Evolutionary conservation across 2,888 invertebrate species (phyloP).

Genomic region (Phytoseiulus persimilis): DNA sequence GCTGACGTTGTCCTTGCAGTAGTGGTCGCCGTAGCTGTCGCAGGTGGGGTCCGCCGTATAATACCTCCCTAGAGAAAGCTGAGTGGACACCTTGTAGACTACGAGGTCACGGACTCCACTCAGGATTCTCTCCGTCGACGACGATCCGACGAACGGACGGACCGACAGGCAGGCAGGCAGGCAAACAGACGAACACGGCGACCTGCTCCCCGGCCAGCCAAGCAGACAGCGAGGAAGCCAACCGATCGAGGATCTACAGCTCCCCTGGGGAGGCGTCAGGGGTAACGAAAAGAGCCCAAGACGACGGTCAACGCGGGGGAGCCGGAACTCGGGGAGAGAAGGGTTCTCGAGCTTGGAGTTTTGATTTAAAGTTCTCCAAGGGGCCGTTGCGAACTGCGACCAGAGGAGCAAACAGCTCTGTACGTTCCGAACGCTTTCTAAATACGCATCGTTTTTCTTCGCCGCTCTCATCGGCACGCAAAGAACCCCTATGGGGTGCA

Average conservation of each 20-base stretch:
- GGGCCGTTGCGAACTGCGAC: neutral
- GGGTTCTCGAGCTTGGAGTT: neutral
- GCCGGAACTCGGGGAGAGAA: neutral
- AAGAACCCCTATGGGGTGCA: too few species aligned
- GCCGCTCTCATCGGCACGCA: too few species aligned
- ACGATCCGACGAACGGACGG: neutral
- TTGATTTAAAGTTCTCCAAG: neutral
- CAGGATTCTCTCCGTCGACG: neutral
- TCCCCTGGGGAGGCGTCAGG: neutral
- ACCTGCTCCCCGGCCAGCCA: neutral
- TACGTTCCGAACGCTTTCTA: neutral
- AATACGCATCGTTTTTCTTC: neutral
- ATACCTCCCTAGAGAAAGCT: neutral
- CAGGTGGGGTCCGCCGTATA: neutral
- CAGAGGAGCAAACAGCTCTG: neutral
- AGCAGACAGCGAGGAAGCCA: neutral
- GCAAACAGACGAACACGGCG: too few species aligned
- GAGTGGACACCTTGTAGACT: conserved; percentile 5
- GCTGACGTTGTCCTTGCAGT: neutral
- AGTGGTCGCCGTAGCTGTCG: neutral
- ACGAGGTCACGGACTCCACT: neutral
- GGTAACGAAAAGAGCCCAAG: neutral
- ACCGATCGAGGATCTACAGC: neutral
- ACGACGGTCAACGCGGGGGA: neutral
- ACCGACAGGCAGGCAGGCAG: neutral